Base-by-base conservation (phyloP, 2,113 vertebrate species). In the Hepsetus odoe region DNA sequence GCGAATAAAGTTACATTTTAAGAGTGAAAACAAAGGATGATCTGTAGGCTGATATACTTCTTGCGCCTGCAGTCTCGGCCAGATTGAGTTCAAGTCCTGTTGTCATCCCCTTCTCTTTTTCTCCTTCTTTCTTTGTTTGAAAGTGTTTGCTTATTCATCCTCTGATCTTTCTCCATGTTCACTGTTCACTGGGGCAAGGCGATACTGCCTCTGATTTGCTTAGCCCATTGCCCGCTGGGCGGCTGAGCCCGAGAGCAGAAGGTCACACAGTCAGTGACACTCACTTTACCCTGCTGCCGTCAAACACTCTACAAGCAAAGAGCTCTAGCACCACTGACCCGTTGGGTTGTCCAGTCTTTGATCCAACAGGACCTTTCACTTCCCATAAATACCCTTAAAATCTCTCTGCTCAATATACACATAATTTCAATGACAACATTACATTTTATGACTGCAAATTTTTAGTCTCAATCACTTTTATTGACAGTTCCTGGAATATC, bases 261-360 rank as follows among this genome's bases (percentile, higher is more conserved):
- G 90, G 91, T 90, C 89, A 90, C 82, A 65, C 82, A 72, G 80
- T 65, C 80, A 72, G 81, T 85, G 85, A 83, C 84, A 88, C 80
- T n/a, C 35, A 58, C 84, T 86, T 79, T 56, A 32, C 42, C 30
- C 42, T 16, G 40, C 16, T 12, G 44, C 28, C 35, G 51, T 35
- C 24, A 33, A 46, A 59, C 44, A 64, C 16, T 5, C 33, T 38
- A n/a, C 51, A 59, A 24, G 28, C 38, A 59, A 49, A 14, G 13
- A 70, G 55, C 20, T 70, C 70, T 35, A 64, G 68, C 14, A 10
- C 44, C 28, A 4, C 42, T 72, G 76, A 53, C 32, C 30, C 56
- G 49, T 78, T 26, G 11, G 30, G 26, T 71, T 33, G 30, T 30
- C 38, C 26, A 12, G 55, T 6, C 76, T 53, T 77, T 62, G 51